A percentile compares a stretch with the other conserved stretches of the same genome.
Conservation (phyloP, 2,888 invertebrate species). For the Rutpela maculata region DNA sequence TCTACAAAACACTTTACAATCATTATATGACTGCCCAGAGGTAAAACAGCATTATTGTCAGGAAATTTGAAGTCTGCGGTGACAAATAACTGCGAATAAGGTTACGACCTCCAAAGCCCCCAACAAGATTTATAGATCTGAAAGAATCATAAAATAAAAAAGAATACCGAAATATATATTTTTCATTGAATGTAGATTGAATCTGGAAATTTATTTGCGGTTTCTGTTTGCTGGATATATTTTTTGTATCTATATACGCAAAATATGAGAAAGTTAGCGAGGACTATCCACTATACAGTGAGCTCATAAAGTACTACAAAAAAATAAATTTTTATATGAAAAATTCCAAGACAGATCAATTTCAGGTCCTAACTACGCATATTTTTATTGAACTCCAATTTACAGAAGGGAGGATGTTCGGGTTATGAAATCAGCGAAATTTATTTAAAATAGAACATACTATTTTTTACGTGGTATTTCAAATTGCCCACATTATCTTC, state of each 20-base stretch:
- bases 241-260: not conserved
- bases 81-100: constrained; percentile 28
- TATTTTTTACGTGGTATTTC: no score
- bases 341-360: no score
- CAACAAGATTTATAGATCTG: constrained; percentile 28
- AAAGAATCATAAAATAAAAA: constrained; percentile 26
- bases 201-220: constrained; percentile 20
- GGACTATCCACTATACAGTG: not conserved
- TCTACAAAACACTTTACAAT: constrained; percentile 25
- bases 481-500: no score
- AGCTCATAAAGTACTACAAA: no score
- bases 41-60: constrained; percentile 21
- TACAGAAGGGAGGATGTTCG: no score
- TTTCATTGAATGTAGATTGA: constrained; percentile 34
- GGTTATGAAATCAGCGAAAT: no score
- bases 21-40: constrained; percentile 26
- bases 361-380: no score
- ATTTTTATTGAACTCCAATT: no score
- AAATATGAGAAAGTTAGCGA: not conserved
- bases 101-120: constrained; percentile 16
- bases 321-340: no score
- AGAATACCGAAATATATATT: constrained; percentile 14
- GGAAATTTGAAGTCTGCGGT: constrained; percentile 15
- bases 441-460: no score
- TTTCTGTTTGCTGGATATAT: constrained; percentile 18